These are phyloP conservation scores for Umimayanthus kanabou DNA, from an alignment of 92 coral and sea anemone genomes.

Conservation along the genomic window DNA sequence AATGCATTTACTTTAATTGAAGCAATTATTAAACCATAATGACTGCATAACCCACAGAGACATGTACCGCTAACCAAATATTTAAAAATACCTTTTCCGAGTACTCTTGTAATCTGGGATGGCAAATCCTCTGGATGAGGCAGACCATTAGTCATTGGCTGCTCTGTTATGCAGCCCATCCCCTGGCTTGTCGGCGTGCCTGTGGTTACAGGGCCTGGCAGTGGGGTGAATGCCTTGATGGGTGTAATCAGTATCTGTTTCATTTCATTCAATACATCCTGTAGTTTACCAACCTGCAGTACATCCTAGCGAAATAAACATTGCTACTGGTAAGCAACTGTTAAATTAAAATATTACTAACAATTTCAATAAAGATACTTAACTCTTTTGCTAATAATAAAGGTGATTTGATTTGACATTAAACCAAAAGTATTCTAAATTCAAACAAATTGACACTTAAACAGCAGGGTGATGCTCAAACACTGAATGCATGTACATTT, in stretches of 20 bases:
- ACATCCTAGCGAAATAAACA: slow-evolving; percentile 68
- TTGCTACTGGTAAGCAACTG: too few relatives aligned
- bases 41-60: too few relatives aligned
- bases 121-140: slow-evolving; percentile 93
- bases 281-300: slow-evolving; percentile 84
- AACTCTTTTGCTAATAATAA: background rate
- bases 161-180: slow-evolving; percentile 44
- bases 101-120: slow-evolving; percentile 85
- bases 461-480: too few relatives aligned
- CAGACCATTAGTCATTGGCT: slow-evolving; percentile 46
- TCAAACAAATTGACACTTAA: too few relatives aligned
- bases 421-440: too few relatives aligned
- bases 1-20: too few relatives aligned
- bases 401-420: too few relatives aligned
- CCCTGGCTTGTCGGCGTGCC: slow-evolving; percentile 36
- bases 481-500: too few relatives aligned
- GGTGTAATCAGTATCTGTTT: slow-evolving; percentile 78
- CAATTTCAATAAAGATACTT: background rate
- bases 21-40: too few relatives aligned
- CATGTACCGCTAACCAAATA: background rate
- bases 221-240: slow-evolving; percentile 79
- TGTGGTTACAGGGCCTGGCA: slow-evolving; percentile 53
- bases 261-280: slow-evolving; percentile 72
- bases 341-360: too few relatives aligned
- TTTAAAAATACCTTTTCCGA: slow-evolving; percentile 82